Evolutionary conservation across 37 sponge, comb jelly and placozoan genomes (phyloP), one percentile per base, ranked within the genome.

Genomic region (Amphimedon queenslandica): DNA sequence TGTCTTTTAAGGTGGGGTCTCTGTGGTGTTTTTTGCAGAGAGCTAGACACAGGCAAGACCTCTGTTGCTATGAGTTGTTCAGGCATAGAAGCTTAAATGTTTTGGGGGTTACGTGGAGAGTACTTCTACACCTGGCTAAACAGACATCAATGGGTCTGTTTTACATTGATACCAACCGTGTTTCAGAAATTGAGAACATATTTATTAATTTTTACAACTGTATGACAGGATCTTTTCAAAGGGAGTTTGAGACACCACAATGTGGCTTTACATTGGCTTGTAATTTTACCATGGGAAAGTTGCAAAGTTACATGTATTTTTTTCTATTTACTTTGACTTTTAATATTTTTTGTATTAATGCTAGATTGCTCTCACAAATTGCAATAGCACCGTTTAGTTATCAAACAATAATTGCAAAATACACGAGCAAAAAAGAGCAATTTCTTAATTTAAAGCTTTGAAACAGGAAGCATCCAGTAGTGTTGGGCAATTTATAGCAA

Each of bases 21-120:
- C 74, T 36, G 63, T 73, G 28, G 74, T 73, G 74, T 73, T 10
- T 35, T 73, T 29, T 73, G 58, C 58, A 63, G 74, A 4, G 74
- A 73, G 63, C 74, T 63, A 60, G 74, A 73, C 34, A 63, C 58
- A 40, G 74, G 74, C 23, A 73, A 73, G 39, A 73, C 74, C 1
- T 60, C 74, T 18, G 55, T 72, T 57, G 73, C 73, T 41, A 73
- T 73, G 74, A 73, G 63, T 58, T 60, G 57, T 34, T 25, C 58
- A 11, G 74, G 74, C 2, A 73, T 73, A 16, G 74, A 73, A 35
- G 61, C 74, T 1, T 73, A 63, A 24, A 73, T 39, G 25, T 73
- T 73, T 24, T 24, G 74, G 40, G 74, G 74, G 37, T 31, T 60
- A 2, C 74, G 73, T 20, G 3, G 73, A 16, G 73, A 72, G 32